phyloP scores from a whole-genome alignment of 2,888 invertebrate species.

The Salticus scenicus region DNA sequence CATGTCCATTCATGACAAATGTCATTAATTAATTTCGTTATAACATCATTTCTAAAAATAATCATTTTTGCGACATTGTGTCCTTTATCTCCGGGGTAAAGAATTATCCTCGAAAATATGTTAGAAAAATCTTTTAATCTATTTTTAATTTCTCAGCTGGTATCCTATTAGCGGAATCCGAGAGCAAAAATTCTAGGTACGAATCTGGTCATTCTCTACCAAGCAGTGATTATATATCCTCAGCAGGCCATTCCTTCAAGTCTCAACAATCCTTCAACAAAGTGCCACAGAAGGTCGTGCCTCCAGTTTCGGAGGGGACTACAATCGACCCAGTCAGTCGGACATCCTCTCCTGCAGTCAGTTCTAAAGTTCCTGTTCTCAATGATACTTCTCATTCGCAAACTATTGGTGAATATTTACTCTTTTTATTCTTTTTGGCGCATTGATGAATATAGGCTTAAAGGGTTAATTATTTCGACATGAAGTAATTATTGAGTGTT shows the following conservation, averaged over 20 bases:
- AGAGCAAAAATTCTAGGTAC: constrained; percentile 40
- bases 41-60: too few species aligned
- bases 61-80: too few species aligned
- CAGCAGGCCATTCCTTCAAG: constrained; percentile 40
- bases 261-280: constrained; percentile 8
- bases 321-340: constrained; percentile 34
- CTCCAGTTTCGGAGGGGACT: constrained; percentile 6
- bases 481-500: too few species aligned
- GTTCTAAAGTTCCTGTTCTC: constrained; percentile 60
- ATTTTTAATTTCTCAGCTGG: constrained; percentile 42
- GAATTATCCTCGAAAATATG: too few species aligned
- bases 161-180: constrained; percentile 55
- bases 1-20: too few species aligned
- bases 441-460: too few species aligned
- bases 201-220: constrained; percentile 59
- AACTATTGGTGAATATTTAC: constrained; percentile 44
- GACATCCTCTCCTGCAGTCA: constrained; percentile 34
- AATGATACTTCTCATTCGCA: constrained; percentile 55
- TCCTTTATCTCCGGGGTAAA: too few species aligned
- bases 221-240: constrained; percentile 45
- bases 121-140: too few species aligned
- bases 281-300: constrained; percentile 40
- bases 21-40: too few species aligned
- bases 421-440: neutral
- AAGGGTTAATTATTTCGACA: too few species aligned